phyloP scores from a whole-genome alignment of 53 echinoderm and acorn worm genomes.

The Zoroaster sp. region DNA sequence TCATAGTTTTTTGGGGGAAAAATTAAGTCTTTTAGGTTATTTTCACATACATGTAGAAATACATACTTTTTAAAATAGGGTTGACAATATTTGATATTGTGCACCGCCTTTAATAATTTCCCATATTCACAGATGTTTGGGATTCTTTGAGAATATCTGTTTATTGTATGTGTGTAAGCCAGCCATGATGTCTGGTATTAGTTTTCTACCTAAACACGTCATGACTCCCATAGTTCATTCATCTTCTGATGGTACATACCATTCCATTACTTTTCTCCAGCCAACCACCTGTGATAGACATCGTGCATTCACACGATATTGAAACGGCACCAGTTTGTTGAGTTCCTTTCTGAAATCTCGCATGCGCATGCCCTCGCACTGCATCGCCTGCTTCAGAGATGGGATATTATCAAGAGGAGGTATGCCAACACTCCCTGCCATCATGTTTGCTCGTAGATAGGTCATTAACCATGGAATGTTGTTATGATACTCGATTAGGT shows the following conservation, averaged over 20 bases:
- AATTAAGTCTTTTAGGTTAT: too few relatives aligned
- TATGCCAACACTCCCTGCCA: slow-evolving; percentile 3
- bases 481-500: slow-evolving; percentile 14
- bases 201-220: not conserved
- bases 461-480: not conserved
- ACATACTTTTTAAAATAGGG: too few relatives aligned
- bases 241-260: not conserved
- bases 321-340: not conserved
- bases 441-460: not conserved
- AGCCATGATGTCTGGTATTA: too few relatives aligned
- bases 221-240: not conserved
- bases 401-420: not conserved
- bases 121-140: too few relatives aligned
- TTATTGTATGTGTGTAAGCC: too few relatives aligned
- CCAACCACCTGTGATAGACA: not conserved
- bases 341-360: slow-evolving; percentile 20
- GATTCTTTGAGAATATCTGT: too few relatives aligned
- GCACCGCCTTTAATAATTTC: too few relatives aligned
- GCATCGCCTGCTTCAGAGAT: not conserved
- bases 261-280: not conserved
- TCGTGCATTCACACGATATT: not conserved
- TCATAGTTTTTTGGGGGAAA: too few relatives aligned
- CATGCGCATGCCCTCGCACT: slow-evolving; percentile 13
- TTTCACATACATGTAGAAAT: too few relatives aligned
- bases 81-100: too few relatives aligned